A percentile compares a stretch with the other conserved stretches of the same genome.
Conservation (phyloP, 2,113 vertebrate species). For the Crocuta crocuta region DNA sequence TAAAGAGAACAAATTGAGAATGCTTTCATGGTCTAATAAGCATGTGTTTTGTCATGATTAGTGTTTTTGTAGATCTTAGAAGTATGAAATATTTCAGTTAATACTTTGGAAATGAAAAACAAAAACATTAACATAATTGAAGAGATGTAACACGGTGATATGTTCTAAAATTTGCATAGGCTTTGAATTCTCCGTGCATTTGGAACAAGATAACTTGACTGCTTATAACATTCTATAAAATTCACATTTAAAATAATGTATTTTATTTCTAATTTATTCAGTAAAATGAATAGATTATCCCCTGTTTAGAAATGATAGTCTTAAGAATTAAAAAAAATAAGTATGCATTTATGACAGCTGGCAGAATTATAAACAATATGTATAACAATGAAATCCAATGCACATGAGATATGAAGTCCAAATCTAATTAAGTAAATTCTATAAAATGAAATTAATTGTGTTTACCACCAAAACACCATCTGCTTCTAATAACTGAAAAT, state of each 20-base stretch:
- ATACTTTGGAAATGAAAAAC: background rate
- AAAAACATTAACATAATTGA: background rate
- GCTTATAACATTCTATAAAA: background rate
- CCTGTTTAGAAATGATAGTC: slow-evolving; percentile 24
- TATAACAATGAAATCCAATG: slow-evolving; percentile 53
- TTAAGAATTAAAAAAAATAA: slow-evolving; percentile 29
- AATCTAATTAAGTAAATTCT: slow-evolving; percentile 70
- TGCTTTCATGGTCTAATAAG: background rate
- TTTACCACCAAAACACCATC: slow-evolving; percentile 69
- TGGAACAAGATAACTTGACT: background rate
- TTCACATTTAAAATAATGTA: slow-evolving; percentile 11
- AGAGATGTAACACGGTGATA: background rate
- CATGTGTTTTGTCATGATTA: background rate
- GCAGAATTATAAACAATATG: slow-evolving; percentile 38
- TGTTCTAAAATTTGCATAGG: background rate
- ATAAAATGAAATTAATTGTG: slow-evolving; percentile 74
- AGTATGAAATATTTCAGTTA: background rate
- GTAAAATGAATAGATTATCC: slow-evolving; percentile 33
- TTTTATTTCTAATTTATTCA: background rate
- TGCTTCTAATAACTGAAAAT: slow-evolving; percentile 73
- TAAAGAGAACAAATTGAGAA: background rate
- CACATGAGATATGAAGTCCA: slow-evolving; percentile 34
- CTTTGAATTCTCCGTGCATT: background rate
- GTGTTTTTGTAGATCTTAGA: background rate
- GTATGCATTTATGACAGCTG: slow-evolving; percentile 48